phyloP scores from a whole-genome alignment of 2,113 vertebrate genomes.

The Psittacula cyanocephala region DNA sequence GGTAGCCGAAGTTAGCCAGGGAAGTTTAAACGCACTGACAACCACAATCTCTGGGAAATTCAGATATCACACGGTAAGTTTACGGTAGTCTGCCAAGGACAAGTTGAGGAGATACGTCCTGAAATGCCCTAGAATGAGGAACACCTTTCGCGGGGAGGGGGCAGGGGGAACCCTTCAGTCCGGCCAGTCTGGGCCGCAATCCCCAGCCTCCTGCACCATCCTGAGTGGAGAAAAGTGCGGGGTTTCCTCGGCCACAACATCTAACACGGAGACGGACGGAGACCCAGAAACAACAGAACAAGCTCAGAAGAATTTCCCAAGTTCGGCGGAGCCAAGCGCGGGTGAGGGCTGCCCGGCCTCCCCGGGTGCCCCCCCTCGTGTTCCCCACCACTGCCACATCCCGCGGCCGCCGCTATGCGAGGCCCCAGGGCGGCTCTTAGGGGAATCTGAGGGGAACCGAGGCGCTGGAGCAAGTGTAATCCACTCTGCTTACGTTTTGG shows the following conservation, averaged over 20 bases:
- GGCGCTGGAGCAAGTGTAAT: conserved; percentile 34
- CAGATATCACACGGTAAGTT: not conserved
- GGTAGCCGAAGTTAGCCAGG: not conserved
- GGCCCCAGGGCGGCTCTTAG: not conserved
- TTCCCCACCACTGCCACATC: not conserved
- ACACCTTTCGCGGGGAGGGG: not conserved
- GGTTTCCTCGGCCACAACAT: not conserved
- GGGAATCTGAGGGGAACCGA: not conserved
- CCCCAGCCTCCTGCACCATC: not conserved
- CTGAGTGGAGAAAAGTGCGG: not conserved
- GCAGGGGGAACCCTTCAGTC: not conserved
- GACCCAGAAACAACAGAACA: not conserved
- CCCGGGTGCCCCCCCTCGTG: not conserved
- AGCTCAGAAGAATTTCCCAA: not conserved
- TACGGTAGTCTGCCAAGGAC: not conserved
- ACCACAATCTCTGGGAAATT: not conserved
- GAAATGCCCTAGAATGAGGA: not conserved
- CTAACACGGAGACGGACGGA: not conserved
- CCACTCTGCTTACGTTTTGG: conserved; percentile 52
- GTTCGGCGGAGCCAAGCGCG: not conserved
- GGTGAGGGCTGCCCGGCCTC: not conserved
- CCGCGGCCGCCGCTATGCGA: not conserved
- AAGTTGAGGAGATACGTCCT: not conserved
- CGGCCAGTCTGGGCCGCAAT: not conserved
- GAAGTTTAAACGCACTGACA: not conserved